A percentile compares a stretch with the other conserved stretches of the same genome.
phyloP scores from a whole-genome alignment of 2,888 invertebrate genomes.

The Atethmia centrago region DNA sequence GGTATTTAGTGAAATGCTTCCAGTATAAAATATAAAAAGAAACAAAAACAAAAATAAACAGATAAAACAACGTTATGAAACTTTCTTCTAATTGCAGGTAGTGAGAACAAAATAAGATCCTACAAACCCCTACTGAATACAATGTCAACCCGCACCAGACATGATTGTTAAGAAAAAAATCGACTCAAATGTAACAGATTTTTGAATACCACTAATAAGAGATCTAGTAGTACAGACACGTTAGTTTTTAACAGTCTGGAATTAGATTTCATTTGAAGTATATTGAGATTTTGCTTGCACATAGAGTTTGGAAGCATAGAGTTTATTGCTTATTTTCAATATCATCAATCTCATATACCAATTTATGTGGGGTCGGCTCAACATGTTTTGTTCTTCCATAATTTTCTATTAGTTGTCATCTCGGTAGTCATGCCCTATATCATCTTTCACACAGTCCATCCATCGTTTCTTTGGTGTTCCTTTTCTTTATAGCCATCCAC shows the following conservation, averaged over 20 bases:
- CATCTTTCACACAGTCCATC: no score
- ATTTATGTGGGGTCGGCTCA: no score
- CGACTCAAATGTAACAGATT: constrained; percentile 4
- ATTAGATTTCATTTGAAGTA: constrained; percentile 44
- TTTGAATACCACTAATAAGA: constrained; percentile 1
- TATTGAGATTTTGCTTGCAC: constrained; percentile 36
- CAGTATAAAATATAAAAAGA: neutral
- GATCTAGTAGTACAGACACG: constrained; percentile 23
- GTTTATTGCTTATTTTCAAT: neutral
- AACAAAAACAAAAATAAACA: neutral
- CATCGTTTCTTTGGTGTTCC: no score
- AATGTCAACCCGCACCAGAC: neutral
- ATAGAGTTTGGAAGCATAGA: constrained; percentile 36
- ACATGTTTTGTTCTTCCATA: no score
- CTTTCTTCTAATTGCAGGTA: neutral
- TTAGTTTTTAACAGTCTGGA: constrained; percentile 11
- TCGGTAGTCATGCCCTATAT: no score
- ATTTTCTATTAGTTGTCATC: no score
- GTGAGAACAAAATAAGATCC: neutral
- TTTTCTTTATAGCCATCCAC: no score
- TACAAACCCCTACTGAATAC: neutral
- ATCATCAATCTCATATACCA: no score
- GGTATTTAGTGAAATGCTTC: neutral
- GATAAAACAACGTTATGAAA: neutral
- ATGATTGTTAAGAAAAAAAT: neutral